These are phyloP conservation scores for Acanthisitta chloris DNA, from an alignment of 2,113 vertebrate genomes.

Conservation along the genomic window DNA sequence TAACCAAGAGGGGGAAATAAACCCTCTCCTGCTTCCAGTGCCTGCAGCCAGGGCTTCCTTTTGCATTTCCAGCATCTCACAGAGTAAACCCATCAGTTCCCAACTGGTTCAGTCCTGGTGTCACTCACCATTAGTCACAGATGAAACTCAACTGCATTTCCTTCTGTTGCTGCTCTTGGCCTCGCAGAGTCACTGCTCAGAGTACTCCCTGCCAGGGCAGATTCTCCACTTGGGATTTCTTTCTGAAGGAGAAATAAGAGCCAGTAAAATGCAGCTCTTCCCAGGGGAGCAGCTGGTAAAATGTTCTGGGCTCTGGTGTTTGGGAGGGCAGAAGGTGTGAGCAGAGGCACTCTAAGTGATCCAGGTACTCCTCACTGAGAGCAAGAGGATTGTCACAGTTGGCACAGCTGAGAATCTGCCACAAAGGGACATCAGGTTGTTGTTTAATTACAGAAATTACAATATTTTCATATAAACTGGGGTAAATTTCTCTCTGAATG, in stretches of 20 bases:
- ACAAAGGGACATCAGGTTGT: neutral
- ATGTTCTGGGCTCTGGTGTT: neutral
- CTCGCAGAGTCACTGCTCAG: neutral
- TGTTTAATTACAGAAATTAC: neutral
- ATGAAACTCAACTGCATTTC: neutral
- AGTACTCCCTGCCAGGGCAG: neutral
- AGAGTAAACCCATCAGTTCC: neutral
- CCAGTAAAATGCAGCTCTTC: neutral
- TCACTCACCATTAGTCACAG: neutral
- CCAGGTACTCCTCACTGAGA: accelerated
- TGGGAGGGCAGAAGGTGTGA: neutral
- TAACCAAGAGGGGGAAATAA: neutral
- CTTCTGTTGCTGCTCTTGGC: neutral
- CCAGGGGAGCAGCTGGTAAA: neutral
- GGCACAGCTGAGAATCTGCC: neutral
- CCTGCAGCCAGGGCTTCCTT: neutral
- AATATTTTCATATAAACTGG: neutral
- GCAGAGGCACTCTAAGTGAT: neutral
- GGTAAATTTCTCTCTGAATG: neutral
- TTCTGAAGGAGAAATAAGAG: neutral
- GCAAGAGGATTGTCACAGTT: neutral
- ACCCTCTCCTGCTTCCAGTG: neutral
- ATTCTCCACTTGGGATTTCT: neutral
- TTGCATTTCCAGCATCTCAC: neutral
- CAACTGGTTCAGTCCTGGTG: neutral